Evolutionary conservation across 1,140 invertebrate genomes (phyloP), one percentile per base, ranked within the genome.

Genomic region (Oncopodura yosiiana): DNA sequence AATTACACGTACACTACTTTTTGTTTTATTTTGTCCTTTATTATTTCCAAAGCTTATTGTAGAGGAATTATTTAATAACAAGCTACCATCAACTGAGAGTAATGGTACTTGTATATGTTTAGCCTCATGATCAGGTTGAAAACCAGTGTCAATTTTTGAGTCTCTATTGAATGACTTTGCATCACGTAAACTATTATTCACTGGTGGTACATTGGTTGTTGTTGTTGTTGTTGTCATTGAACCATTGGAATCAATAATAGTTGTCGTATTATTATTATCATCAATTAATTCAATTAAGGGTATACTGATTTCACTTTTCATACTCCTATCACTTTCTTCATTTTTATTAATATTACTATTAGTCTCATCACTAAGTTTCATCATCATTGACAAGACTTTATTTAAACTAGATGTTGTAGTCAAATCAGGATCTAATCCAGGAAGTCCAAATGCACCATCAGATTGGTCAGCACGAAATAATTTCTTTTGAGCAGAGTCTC

Each of bases 311-410:
- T n/a, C n/a, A n/a, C n/a, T n/a, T n/a, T 53, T 56, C 1, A 42
- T n/a, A n/a, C 38, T 21, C 6, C n/a, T 11, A 19, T 23, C 18
- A 19, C 23, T 21, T 6, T 26, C 14, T 5, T 9, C 14, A 30
- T 30, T 34, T n/a, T 27, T 12, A 24, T 49, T n/a, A 12, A 3
- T 44, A 38, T n/a, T 39, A 23, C 21, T 48, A 19, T 45, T 50
- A 46, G 27, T 29, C 26, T n/a, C 34, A 21, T 37, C 34, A 19
- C 53, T 36, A 12, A 53, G 44, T 32, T 54, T 57, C 49, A 63
- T 54, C 62, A 63, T 63, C 62, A 63, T 63, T 19, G 54, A 58
- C 23, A 63, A 21, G 19, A 63, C 58, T 53, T 60, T 63, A 38
- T 63, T 57, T 18, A 63, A 32, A 36, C 55, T 60, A 6, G 56